Conservation (phyloP, 1,140 invertebrate species). For the Papilio aristodemus region DNA sequence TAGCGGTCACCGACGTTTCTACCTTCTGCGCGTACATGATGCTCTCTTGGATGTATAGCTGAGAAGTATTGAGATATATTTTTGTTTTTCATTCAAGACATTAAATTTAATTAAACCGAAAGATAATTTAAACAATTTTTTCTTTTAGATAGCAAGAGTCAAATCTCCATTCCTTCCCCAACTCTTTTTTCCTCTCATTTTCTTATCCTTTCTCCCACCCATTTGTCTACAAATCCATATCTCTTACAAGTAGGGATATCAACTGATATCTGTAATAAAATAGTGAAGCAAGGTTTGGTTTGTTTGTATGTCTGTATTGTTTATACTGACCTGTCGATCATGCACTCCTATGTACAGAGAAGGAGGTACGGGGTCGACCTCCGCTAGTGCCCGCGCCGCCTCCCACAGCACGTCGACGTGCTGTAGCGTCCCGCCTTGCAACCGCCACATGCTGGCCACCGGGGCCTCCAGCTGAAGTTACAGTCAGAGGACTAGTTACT, state of each 20-base stretch:
- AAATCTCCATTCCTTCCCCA: too few relatives aligned
- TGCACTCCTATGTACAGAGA: constrained; percentile 93
- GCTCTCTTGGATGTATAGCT: constrained; percentile 90
- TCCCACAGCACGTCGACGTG: constrained; percentile 85
- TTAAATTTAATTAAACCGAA: too few relatives aligned
- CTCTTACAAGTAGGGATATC: too few relatives aligned
- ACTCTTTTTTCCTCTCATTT: too few relatives aligned
- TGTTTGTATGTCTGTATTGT: constrained; percentile 22
- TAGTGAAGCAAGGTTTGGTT: too few relatives aligned
- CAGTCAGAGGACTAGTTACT: not conserved
- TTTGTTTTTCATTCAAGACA: too few relatives aligned
- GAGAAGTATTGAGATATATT: constrained; percentile 45
- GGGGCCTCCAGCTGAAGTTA: constrained; percentile 87
- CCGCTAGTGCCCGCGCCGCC: constrained; percentile 72
- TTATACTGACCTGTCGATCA: constrained; percentile 84
- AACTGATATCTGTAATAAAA: too few relatives aligned
- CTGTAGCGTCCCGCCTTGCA: constrained; percentile 83
- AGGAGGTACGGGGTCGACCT: constrained; percentile 76
- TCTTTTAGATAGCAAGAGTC: too few relatives aligned
- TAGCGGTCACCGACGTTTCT: constrained; percentile 50
- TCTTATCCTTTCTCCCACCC: too few relatives aligned
- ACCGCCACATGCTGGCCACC: constrained; percentile 91
- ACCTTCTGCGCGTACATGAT: constrained; percentile 58
- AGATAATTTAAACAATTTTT: too few relatives aligned
- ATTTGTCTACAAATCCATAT: too few relatives aligned